phyloP scores from a whole-genome alignment of 2,888 invertebrate genomes.

The Rhingia campestris region DNA sequence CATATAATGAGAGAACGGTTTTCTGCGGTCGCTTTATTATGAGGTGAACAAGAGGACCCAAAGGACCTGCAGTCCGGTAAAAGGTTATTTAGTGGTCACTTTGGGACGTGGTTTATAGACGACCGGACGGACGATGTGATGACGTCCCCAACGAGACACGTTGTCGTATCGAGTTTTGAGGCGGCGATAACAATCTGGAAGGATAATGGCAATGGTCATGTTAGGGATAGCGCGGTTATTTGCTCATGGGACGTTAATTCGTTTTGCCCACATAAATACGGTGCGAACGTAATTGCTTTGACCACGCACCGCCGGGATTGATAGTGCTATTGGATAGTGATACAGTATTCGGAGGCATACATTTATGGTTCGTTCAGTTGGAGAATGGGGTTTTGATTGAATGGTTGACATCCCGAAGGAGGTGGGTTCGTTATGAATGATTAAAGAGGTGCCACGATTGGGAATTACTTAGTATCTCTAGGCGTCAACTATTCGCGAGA shows the following conservation, averaged over 20 bases:
- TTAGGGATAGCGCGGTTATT: constrained; percentile 58
- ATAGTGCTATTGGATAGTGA: constrained; percentile 43
- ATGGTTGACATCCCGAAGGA: constrained; percentile 1
- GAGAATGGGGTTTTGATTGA: constrained; percentile 42
- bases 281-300: constrained; percentile 61
- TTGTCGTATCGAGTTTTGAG: constrained; percentile 13
- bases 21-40: constrained; percentile 65
- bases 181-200: constrained; percentile 60
- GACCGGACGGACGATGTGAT: neutral
- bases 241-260: constrained; percentile 65
- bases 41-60: constrained; percentile 55
- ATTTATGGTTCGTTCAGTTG: constrained; percentile 19
- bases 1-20: constrained; percentile 61
- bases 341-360: constrained; percentile 42
- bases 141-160: constrained; percentile 28
- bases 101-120: constrained; percentile 27
- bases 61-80: constrained; percentile 50
- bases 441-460: too few relatives aligned
- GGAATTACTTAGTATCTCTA: too few relatives aligned
- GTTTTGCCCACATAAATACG: constrained; percentile 62
- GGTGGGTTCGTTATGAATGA: too few relatives aligned
- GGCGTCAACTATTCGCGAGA: too few relatives aligned
- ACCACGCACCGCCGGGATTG: constrained; percentile 55
- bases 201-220: constrained; percentile 63
- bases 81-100: constrained; percentile 67